Base-by-base conservation (phyloP, 2,797 vertebrate species). In the Eremophila alpestris region DNA sequence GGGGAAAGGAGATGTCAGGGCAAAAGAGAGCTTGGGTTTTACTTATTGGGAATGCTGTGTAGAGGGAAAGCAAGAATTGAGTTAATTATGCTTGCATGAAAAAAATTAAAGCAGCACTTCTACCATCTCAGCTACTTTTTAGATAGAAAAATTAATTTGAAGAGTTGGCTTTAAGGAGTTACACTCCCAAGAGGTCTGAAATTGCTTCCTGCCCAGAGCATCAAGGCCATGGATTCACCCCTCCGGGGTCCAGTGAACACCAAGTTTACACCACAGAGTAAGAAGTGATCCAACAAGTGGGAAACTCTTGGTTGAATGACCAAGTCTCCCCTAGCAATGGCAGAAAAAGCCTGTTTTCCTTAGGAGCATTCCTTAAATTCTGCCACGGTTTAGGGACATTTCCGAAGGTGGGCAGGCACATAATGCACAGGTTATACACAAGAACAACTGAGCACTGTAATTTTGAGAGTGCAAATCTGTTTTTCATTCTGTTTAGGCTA, bases 401-500 rank as follows among this genome's bases (percentile, higher is more conserved):
- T 23, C 21, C 0, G 0, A 36, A 65, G 36, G 55, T 2, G 27
- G 34, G 54, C 38, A 30, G 51, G 48, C 13, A 0, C 5, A 16
- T 9, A 67, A 48, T 4, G 48, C 60, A 43, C 8, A 51, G 29
- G 20, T 78, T 81, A 16, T 2, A 22, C 0, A 52, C 48, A 75
- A 60, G 16, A 76, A 86, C 49, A 89, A 43, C 51, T 26, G 14
- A 81, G 40, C 43, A 29, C 30, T 36, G 49, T n/a, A 29, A 73
- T 26, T 76, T 56, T 18, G 14, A 13, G 34, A 70, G 22, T 5
- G 32, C 32, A 84, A 85, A 43, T 60, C 22, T 80, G 34, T 17
- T 62, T 46, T 73, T 30, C 46, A 65, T 64, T 48, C 34, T 56
- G 19, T 40, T 68, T 22, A 60, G 30, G 51, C 40, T 34, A 71